phyloP scores from a whole-genome alignment of 2,113 vertebrate species.

The Symphodus melops region DNA sequence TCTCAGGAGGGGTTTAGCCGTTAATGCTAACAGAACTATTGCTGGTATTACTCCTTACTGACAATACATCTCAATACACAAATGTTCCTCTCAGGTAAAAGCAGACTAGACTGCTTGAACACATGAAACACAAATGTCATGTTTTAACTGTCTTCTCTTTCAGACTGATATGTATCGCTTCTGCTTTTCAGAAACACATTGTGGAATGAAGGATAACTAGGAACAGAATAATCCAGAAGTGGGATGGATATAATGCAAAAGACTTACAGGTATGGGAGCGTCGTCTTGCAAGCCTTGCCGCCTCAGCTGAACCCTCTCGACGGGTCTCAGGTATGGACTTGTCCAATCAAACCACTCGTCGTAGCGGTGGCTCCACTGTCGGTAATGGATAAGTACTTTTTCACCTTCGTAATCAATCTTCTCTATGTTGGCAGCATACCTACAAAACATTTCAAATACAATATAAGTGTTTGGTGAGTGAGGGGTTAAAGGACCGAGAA shows the following conservation, averaged over 20 bases:
- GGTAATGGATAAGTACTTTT: conserved; percentile 97
- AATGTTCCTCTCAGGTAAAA: too few relatives aligned
- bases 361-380: conserved; percentile 98
- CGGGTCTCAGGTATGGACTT: conserved; percentile 94
- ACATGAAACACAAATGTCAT: not conserved
- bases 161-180: not conserved
- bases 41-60: not conserved
- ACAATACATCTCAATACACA: too few relatives aligned
- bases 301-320: conserved; percentile 95
- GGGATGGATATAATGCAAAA: not conserved
- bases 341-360: conserved; percentile 99
- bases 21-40: not conserved
- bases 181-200: not conserved
- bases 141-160: not conserved
- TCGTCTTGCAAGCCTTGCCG: conserved; percentile 91
- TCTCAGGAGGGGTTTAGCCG: not conserved
- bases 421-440: conserved; percentile 96
- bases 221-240: not conserved
- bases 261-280: conserved; percentile 86
- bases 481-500: too few relatives aligned
- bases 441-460: conserved; percentile 59
- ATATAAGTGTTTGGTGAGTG: not conserved
- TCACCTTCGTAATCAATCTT: conserved; percentile 96
- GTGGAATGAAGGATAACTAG: not conserved
- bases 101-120: not conserved